A percentile compares a stretch with the other conserved stretches of the same genome.
Evolutionary conservation across 2,797 vertebrate genomes (phyloP).

Genomic region (Heliangelus exortis): DNA sequence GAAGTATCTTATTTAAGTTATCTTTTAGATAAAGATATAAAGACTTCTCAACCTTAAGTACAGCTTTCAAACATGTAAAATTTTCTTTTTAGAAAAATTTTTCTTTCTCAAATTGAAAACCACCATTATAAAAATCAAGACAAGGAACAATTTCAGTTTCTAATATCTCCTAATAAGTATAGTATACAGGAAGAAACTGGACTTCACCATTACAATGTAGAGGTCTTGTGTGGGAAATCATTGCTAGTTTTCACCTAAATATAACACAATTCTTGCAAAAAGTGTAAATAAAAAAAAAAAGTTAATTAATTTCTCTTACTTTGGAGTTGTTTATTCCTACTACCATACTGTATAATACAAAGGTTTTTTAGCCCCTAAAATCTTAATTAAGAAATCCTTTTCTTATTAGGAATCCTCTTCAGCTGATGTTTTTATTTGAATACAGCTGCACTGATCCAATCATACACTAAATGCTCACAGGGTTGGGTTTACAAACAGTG

Average conservation of each 20-base stretch:
- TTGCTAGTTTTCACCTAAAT: neutral
- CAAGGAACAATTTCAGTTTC: neutral
- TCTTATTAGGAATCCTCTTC: neutral
- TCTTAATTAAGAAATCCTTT: neutral
- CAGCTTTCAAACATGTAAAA: neutral
- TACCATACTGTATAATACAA: neutral
- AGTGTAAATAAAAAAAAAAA: neutral
- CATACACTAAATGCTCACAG: neutral
- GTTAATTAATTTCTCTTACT: neutral
- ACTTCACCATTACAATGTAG: too few species aligned
- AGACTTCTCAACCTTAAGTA: neutral
- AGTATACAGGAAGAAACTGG: neutral
- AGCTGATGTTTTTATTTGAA: neutral
- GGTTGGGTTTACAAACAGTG: neutral
- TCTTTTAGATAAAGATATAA: neutral
- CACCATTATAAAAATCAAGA: neutral
- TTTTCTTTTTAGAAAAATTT: neutral
- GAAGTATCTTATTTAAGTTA: neutral
- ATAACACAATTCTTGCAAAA: neutral
- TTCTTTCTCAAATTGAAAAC: neutral
- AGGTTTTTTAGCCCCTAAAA: neutral
- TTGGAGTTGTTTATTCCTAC: neutral
- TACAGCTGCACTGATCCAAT: neutral
- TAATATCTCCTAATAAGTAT: neutral
- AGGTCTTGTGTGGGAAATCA: neutral